phyloP scores from a whole-genome alignment of 2,797 vertebrate genomes.

The Bradypodion ventrale region DNA sequence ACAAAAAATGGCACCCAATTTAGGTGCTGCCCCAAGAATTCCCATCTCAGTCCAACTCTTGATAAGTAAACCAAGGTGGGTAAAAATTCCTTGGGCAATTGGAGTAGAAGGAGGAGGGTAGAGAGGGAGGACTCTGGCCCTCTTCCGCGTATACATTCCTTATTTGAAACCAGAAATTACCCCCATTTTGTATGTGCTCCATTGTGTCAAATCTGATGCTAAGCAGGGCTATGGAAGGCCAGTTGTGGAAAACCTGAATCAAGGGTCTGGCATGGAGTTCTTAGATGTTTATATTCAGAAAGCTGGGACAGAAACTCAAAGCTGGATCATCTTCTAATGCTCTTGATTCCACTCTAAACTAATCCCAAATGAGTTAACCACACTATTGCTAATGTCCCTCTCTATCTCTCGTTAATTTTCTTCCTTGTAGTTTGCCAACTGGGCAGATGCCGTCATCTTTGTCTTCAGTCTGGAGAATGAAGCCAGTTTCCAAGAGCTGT shows the following conservation, averaged over 20 bases:
- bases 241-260: neutral
- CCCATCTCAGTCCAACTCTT: neutral
- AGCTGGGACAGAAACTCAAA: no score
- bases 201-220: neutral
- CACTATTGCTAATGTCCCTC: neutral
- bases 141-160: neutral
- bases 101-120: neutral
- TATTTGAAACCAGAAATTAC: neutral
- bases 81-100: neutral
- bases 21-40: neutral
- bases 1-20: neutral
- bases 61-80: neutral
- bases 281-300: neutral
- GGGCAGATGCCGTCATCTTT: slow-evolving; percentile 92
- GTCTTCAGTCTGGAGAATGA: slow-evolving; percentile 97
- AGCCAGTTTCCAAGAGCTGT: slow-evolving; percentile 90
- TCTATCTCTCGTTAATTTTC: fast-evolving
- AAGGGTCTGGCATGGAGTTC: neutral
- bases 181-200: neutral
- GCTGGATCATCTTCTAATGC: neutral
- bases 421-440: slow-evolving; percentile 86
- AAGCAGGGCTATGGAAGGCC: neutral
- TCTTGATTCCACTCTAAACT: neutral
- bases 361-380: neutral
- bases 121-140: neutral